Evolutionary conservation across 2,888 invertebrate genomes (phyloP), one percentile per base, ranked within the genome.

Genomic region (Chrysopilus asiliformis): DNA sequence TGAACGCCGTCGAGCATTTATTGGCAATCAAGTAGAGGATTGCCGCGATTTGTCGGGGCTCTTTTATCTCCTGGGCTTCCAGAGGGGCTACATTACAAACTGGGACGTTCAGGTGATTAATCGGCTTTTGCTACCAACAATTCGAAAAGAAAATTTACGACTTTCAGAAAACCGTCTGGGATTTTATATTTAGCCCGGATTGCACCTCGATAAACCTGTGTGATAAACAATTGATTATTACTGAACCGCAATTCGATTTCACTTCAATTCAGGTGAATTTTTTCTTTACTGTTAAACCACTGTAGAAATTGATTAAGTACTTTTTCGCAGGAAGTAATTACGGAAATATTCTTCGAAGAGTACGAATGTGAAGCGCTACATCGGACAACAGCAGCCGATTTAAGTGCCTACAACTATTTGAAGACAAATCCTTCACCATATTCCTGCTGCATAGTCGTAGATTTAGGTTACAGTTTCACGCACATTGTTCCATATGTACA

Each of bases 261-360:
- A 70, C 76, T 2, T 83, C 87, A 1, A 79, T 91, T 36, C 90
- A 94, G 32, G 45, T 45, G 30, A 25, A 17, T 34, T n/a, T n/a
- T n/a, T n/a, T n/a, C n/a, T n/a, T n/a, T n/a, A n/a, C n/a, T n/a
- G n/a, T n/a, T n/a, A n/a, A n/a, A n/a, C n/a, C n/a, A n/a, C n/a
- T n/a, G n/a, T n/a, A n/a, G n/a, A n/a, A n/a, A n/a, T n/a, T n/a
- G n/a, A n/a, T n/a, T n/a, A n/a, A n/a, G n/a, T n/a, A n/a, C n/a
- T n/a, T n/a, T 60, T 0, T 75, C 85, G 40, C 85, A 90, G 61
- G 94, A 97, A 62, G 86, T 83, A 1, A 82, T 89, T 67, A 81
- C 85, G 27, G 97, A 99, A 63, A 85, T 98, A 47, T 81, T 98
- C 49, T 98, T 97, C 61, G 98, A 98, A 60, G 94, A 97, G 57